Evolutionary conservation across 2,888 invertebrate genomes (phyloP).

Genomic region (Coecobrya sp.): DNA sequence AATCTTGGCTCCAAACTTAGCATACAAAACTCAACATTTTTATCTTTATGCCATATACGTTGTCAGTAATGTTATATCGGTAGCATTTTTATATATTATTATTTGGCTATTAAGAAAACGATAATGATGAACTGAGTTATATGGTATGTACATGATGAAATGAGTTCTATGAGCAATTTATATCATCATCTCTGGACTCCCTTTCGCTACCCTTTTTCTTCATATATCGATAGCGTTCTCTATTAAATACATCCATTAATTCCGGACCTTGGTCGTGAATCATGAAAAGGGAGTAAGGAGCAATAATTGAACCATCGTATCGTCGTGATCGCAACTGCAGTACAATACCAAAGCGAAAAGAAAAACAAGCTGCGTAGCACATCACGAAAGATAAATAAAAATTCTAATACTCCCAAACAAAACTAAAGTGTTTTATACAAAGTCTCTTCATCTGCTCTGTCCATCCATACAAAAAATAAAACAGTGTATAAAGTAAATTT

Average conservation of each 20-base stretch:
- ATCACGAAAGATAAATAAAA: slow-evolving; percentile 39
- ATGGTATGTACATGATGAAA: not conserved
- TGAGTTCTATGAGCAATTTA: slow-evolving; percentile 18
- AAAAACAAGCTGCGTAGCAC: slow-evolving; percentile 5
- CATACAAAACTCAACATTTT: too few relatives aligned
- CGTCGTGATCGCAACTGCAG: not conserved
- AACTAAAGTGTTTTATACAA: slow-evolving; percentile 12
- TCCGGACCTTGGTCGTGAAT: slow-evolving; percentile 20
- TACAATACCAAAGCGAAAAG: not conserved
- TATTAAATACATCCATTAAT: slow-evolving; percentile 27
- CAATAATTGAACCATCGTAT: not conserved
- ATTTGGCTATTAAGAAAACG: not conserved
- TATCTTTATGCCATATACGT: too few relatives aligned
- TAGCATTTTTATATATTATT: too few relatives aligned
- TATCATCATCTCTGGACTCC: not conserved
- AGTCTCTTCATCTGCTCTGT: slow-evolving; percentile 35
- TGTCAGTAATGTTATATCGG: too few relatives aligned
- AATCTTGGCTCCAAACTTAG: too few relatives aligned
- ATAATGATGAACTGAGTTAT: not conserved
- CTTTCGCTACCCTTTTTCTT: not conserved
- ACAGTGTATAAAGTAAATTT: slow-evolving; percentile 23
- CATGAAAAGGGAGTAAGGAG: slow-evolving; percentile 20
- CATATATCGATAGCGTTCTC: slow-evolving; percentile 2
- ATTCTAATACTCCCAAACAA: slow-evolving; percentile 35
- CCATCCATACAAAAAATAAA: slow-evolving; percentile 21